These are phyloP conservation scores for Siniperca chuatsi DNA, from an alignment of 2,113 vertebrate genomes.

Conservation along the genomic window DNA sequence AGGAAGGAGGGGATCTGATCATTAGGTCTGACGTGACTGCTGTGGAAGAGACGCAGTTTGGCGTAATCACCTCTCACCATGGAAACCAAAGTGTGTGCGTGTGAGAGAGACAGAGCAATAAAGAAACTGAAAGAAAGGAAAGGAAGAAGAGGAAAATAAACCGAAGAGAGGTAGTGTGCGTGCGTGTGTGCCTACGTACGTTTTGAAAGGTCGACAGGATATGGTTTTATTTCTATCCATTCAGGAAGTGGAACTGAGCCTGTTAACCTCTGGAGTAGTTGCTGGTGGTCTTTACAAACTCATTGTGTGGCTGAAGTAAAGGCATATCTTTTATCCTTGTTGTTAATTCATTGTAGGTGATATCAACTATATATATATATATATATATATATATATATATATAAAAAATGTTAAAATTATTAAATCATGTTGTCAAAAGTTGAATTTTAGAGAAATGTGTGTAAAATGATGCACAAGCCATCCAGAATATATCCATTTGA, in stretches of 20 bases:
- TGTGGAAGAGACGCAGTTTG: constrained; percentile 10
- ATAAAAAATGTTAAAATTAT: background rate
- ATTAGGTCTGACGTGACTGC: background rate
- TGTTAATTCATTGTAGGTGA: background rate
- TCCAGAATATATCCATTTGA: too few relatives aligned
- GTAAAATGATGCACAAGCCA: too few relatives aligned
- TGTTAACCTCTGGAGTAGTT: background rate
- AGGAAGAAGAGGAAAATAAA: background rate
- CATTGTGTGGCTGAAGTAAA: background rate
- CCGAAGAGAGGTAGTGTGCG: background rate
- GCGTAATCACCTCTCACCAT: constrained; percentile 34
- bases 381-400: background rate
- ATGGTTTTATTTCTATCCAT: constrained; percentile 6
- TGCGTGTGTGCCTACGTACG: background rate
- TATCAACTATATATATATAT: background rate
- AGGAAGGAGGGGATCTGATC: constrained; percentile 4
- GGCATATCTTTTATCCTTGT: background rate
- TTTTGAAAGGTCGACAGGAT: background rate
- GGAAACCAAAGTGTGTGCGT: constrained; percentile 20
- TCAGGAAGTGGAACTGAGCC: background rate
- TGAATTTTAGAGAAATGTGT: too few relatives aligned
- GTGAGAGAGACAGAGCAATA: background rate
- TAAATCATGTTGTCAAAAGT: too few relatives aligned
- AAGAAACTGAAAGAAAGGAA: background rate
- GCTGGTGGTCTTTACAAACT: background rate